Percentiles rank a stretch among this genome's conserved stretches.
Evolutionary conservation across 37 sponge, comb jelly and placozoan genomes (phyloP).

Genomic region (Bolinopsis microptera): DNA sequence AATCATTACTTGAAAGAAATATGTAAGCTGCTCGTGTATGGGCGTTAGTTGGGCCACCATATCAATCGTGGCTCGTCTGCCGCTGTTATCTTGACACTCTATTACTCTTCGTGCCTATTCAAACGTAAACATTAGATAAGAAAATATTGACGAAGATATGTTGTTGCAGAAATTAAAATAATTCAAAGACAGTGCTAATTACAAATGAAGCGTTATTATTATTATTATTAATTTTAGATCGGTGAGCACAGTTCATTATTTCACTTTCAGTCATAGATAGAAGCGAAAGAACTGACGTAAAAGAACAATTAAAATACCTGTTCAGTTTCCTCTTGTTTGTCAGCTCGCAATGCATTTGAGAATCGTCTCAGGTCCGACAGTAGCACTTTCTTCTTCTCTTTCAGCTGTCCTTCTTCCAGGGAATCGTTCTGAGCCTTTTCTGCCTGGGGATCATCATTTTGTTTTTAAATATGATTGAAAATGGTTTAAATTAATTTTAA

Average conservation of each 20-base stretch:
- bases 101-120: neutral
- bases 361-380: neutral
- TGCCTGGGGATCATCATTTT: neutral
- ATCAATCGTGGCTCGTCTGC: neutral
- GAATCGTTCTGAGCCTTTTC: conserved; percentile 45
- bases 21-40: conserved; percentile 24
- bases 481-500: no score
- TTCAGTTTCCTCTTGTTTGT: neutral
- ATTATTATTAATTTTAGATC: no score
- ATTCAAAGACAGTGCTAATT: neutral
- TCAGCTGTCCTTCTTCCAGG: neutral
- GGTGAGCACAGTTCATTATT: no score
- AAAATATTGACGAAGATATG: no score
- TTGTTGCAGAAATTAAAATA: neutral
- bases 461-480: no score
- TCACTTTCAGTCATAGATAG: no score
- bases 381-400: neutral
- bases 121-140: neutral
- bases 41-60: neutral
- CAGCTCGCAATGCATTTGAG: conserved; percentile 23
- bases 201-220: no score
- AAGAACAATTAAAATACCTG: no score
- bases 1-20: neutral
- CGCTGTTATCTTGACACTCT: neutral
- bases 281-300: no score